These are phyloP conservation scores for Cosmia pyralina DNA, from an alignment of 2,888 invertebrate genomes.

Conservation along the genomic window DNA sequence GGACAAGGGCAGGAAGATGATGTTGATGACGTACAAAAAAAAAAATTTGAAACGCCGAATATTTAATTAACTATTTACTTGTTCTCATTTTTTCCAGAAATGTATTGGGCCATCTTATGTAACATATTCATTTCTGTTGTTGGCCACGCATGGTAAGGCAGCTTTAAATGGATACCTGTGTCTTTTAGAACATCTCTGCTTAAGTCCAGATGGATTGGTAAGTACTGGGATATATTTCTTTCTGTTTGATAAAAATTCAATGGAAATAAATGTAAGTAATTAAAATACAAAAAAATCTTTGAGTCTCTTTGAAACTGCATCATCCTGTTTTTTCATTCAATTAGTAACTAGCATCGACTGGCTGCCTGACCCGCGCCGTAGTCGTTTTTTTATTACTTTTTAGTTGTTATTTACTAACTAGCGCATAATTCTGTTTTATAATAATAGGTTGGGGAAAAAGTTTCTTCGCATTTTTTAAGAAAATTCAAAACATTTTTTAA, in stretches of 20 bases:
- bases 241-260: too few relatives aligned
- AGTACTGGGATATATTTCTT: conserved; percentile 43
- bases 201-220: conserved; percentile 82
- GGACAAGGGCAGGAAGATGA: not conserved
- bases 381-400: too few relatives aligned
- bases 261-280: too few relatives aligned
- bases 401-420: too few relatives aligned
- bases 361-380: not conserved
- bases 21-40: not conserved
- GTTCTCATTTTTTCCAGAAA: conserved; percentile 74
- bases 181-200: conserved; percentile 84
- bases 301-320: too few relatives aligned
- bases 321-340: not conserved
- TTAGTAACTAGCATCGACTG: not conserved
- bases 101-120: conserved; percentile 84
- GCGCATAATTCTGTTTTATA: too few relatives aligned
- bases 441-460: too few relatives aligned
- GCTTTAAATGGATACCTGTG: conserved; percentile 78
- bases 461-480: too few relatives aligned
- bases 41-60: not conserved
- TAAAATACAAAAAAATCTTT: too few relatives aligned
- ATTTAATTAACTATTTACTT: not conserved
- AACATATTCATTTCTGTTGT: conserved; percentile 78
- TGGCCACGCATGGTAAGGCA: conserved; percentile 80
- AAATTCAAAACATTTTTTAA: too few relatives aligned